Evolutionary conservation across 2,888 invertebrate species (phyloP), one percentile per base, ranked within the genome.

Genomic region (Orgyia antiqua): DNA sequence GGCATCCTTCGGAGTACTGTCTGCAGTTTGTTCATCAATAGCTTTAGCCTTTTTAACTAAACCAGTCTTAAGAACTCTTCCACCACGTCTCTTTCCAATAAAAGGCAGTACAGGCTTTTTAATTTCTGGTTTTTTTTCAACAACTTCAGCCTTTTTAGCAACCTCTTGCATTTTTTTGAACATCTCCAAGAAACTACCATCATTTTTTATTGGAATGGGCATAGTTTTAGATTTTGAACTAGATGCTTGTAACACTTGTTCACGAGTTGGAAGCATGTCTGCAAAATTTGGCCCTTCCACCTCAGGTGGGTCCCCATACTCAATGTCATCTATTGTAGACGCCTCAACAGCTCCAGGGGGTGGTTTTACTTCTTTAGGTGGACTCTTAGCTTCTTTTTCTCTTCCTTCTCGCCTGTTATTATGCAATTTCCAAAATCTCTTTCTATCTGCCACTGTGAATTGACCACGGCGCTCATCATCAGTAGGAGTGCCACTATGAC

Each of bases 151-250:
- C 48, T 87, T 84, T 44, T 88, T 88, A 24, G 87, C 77, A 29
- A 87, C 80, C 45, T 92, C 92, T 58, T 94, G 93, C 93, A 96
- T 92, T 68, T 93, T 94, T 73, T 96, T 96, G 58, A 96, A 96
- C 89, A 95, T 93, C 70, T 96, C 96, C 59, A 96, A 84, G 64
- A 96, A 96, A 42, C 94, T 94, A 2, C 96, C 96, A 66, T 96
- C 96, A 69, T 96, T 96, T 63, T 93, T 94, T 58, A 94, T 94
- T 0, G 91, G 90, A 58, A 94, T 91, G 24, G 87, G 78, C 18
- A 88, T 78, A 13, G 86, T 64, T 8, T 88, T 89, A 2, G 86
- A 73, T 32, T 84, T 88, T 31, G 89, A 79, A 3, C 70, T 54
- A 1, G 77, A 71, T 2, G 65, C 55, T 20, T 58, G 61, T 36